Evolutionary conservation across 2,888 invertebrate genomes (phyloP), one percentile per base, ranked within the genome.

Genomic region (Tenodera sinensis): DNA sequence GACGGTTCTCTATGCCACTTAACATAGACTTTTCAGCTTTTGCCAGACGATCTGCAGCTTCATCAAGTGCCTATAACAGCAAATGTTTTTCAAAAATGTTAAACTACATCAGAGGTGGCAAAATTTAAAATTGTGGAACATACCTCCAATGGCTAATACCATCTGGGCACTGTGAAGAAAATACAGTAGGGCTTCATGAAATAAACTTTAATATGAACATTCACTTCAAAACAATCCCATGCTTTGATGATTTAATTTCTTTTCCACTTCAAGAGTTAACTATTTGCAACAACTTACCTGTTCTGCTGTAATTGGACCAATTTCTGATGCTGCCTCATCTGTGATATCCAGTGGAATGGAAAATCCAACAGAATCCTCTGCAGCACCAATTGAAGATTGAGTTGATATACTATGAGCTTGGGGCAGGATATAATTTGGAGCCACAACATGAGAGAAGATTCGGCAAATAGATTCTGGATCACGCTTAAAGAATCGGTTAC

Each of bases 1-100:
- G 93, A 92, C 93, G 94, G 90, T 95, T 95, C 92, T 96, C 96
- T 91, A 95, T 94, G 82, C 95, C 95, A 90, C 95, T 95, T 89
- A 95, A 92, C 15, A 95, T 94, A 90, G 94, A 92, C 86, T 94
- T 94, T 90, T 96, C 94, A 88, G 92, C 93, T 83, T 89, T 89
- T n/a, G 89, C 89, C 15, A 92, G 89, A 85, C 91, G 91, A 83
- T 91, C 90, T 7, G 91, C 91, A 34, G 92, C 92, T 88, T 92
- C 91, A 71, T 92, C 91, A 83, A 92, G 88, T 28, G 91, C 91
- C 91, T 92, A 83, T 12, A 89, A 90, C 30, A 42, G 34, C 30
- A 12, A 84, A 28, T 3, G 12, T n/a, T 12, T 83, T 83, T 83
- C 7, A 42, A 42, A 12, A 42, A 42, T 0, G 12, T 12, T 42